Conservation (phyloP, 2,113 vertebrate species). For the Mixornis gularis region DNA sequence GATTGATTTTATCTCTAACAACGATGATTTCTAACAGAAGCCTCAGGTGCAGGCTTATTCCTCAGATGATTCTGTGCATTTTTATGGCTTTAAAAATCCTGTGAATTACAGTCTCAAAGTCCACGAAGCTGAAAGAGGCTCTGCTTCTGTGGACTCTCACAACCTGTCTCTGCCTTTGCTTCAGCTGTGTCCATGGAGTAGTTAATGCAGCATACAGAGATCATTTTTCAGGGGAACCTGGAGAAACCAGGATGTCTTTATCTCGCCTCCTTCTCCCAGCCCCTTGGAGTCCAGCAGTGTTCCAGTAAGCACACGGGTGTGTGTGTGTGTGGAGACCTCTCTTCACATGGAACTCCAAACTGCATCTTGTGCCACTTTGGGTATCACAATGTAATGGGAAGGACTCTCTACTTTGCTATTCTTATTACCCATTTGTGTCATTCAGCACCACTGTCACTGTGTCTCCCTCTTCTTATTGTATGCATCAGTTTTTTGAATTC, state of each 20-base stretch:
- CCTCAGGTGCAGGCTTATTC: not conserved
- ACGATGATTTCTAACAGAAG: not conserved
- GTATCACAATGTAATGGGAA: not conserved
- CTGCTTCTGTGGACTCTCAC: not conserved
- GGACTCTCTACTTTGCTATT: not conserved
- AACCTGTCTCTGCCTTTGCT: not conserved
- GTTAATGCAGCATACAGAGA: not conserved
- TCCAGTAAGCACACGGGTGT: not conserved
- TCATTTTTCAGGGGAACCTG: not conserved
- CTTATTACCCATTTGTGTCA: not conserved
- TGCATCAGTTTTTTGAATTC: not conserved
- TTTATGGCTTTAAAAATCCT: not conserved
- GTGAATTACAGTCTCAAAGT: not conserved
- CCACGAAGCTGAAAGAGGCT: not conserved
- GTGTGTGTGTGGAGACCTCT: not conserved
- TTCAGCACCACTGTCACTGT: not conserved
- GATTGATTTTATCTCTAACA: not conserved
- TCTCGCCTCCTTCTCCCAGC: not conserved
- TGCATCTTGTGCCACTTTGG: not conserved
- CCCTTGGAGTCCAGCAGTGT: not conserved
- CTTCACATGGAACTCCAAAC: not conserved
- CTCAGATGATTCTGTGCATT: not conserved
- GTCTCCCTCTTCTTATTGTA: not conserved
- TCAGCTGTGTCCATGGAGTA: rapidly evolving
- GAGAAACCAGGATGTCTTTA: not conserved